Conservation (phyloP, 2,797 vertebrate species). For the Takifugu ocellatus region DNA sequence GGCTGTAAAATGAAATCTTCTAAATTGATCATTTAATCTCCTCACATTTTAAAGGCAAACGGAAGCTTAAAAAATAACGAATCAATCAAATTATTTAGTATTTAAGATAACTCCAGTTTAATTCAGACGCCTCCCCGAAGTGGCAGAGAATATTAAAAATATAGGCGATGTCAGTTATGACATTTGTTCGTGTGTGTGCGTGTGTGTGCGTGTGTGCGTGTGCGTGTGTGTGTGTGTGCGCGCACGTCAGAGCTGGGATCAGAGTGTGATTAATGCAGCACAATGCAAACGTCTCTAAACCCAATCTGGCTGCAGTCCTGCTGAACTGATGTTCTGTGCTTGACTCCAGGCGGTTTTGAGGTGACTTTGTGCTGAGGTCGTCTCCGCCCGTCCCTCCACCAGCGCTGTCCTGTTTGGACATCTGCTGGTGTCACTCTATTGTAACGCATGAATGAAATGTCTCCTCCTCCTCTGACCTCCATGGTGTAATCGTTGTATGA, state of each 20-base stretch:
- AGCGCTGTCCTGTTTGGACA: too few species aligned
- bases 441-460: conserved; percentile 1
- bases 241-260: background rate
- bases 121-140: background rate
- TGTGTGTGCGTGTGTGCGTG: conserved; percentile 1
- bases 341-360: conserved; percentile 22
- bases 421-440: background rate
- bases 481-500: conserved; percentile 6
- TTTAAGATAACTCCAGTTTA: background rate
- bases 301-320: conserved; percentile 17
- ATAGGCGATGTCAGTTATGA: background rate
- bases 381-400: background rate
- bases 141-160: conserved; percentile 1
- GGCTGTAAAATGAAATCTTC: too few species aligned
- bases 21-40: too few species aligned
- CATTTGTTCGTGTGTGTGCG: background rate
- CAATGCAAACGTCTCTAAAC: conserved; percentile 11
- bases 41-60: background rate
- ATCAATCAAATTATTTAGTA: background rate
- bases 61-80: background rate
- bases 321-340: conserved; percentile 32
- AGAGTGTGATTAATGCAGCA: conserved; percentile 6
- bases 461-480: background rate
- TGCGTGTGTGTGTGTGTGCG: conserved; percentile 1
- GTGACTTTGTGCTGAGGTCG: conserved; percentile 36